Base-by-base conservation (phyloP, 2,888 invertebrate species). In the Mimas tiliae region DNA sequence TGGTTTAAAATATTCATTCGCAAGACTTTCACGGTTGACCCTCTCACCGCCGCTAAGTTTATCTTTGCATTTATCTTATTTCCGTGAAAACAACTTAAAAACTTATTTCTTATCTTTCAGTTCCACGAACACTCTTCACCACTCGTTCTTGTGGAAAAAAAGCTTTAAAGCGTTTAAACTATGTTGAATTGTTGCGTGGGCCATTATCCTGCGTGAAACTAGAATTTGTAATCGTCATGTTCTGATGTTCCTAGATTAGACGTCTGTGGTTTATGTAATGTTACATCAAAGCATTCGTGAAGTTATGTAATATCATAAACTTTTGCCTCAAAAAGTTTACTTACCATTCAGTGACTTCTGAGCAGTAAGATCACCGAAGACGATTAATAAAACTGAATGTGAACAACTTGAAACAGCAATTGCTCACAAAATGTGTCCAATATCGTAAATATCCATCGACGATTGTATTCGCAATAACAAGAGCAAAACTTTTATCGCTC, bases 31-130 rank as follows among this genome's bases (percentile, higher is more conserved):
- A 80, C 80, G 76, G 78, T 73, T 82, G 83, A 83, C 82, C 83
- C 77, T 72, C 78, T 74, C 72, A 70, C 19, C 69, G 70, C 58
- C 65, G 72, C 74, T 73, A 75, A 74, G 81, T 85, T 89, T 87
- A 92, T 92, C 91, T 83, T 72, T 76, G 71, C 83, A 84, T 86
- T 89, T 87, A 91, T 91, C 90, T 87, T 73, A 82, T 84, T 92
- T 90, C 89, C 85, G 82, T 86, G 89, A 87, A 92, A 87, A 86
- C 80, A 81, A 80, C 82, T 86, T 80, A 77, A 84, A 67, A 83
- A 76, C 68, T 77, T 75, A 77, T 76, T 74, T 72, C 79, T 87
- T 89, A 88, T 87, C 87, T 85, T 78, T 67, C 65, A 66, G 75
- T 90, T 89, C 89, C 70, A 67, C 80, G 90, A 90, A 91, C 69